These are phyloP conservation scores for Tiaroga cobitis DNA, from an alignment of 2,797 vertebrate genomes.

Conservation along the genomic window DNA sequence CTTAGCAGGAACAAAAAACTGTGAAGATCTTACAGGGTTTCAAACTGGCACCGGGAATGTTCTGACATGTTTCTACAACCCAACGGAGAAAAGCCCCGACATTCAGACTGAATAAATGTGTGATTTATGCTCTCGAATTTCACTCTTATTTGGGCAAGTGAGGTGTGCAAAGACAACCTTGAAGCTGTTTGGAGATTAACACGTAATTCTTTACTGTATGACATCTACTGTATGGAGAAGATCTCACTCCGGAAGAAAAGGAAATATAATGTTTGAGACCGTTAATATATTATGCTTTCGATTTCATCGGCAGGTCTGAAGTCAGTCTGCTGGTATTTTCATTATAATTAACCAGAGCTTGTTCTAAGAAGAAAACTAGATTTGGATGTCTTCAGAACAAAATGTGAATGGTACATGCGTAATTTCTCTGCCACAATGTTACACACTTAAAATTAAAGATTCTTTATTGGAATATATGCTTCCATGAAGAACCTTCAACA, in stretches of 20 bases:
- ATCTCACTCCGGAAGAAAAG: too few species aligned
- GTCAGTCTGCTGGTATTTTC: background rate
- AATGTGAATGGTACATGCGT: too few species aligned
- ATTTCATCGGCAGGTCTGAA: background rate
- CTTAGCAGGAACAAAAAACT: background rate
- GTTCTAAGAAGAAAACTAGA: too few species aligned
- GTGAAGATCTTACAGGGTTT: background rate
- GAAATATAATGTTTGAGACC: background rate
- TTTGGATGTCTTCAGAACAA: too few species aligned
- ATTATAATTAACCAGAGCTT: background rate
- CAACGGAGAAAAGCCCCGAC: constrained; percentile 46
- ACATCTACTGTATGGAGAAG: background rate
- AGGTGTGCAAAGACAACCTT: background rate
- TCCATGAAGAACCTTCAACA: too few species aligned
- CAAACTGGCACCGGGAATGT: background rate
- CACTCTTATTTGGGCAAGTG: background rate
- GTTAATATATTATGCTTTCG: background rate
- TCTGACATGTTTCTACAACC: constrained; percentile 37
- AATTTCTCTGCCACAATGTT: too few species aligned
- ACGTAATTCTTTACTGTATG: background rate
- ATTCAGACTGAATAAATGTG: constrained; percentile 36
- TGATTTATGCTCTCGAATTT: constrained; percentile 35
- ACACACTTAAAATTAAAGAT: too few species aligned
- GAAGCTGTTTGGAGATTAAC: background rate
- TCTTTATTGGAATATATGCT: too few species aligned